Base-by-base conservation (phyloP, 53 echinoderm and acorn worm genomes). In the Pentamera pediparva region DNA sequence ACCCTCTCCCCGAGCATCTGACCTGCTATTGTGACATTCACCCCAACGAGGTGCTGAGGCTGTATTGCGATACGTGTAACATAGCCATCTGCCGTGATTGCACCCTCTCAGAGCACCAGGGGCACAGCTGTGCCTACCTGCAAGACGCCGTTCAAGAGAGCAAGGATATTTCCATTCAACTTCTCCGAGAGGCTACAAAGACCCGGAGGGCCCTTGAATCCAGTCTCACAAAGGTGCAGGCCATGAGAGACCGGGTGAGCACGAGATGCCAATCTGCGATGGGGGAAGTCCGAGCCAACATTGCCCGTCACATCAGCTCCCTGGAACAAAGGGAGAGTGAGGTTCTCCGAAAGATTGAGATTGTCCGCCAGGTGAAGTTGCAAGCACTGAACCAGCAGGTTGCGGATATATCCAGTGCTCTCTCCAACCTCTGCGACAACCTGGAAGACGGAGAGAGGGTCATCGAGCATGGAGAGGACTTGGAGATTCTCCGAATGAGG, bases 141-240 rank as follows among this genome's bases (percentile, higher is more conserved):
- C 98, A 98, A 50, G 91, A 98, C 81, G 98, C 98, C 40, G 88
- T 98, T 25, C 91, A 98, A 48, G 91, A 98, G 45, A 91, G 98
- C 59, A 91, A 91, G 54, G 80, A 81, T 8, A 84, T 98, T 49
- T 83, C 98, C 0, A 57, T 86, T 35, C 74, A 86, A 58, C 76
- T 98, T 56, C 89, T 98, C 29, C 62, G 83, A 43, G 98, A 98
- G 78, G 91, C 91, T 28, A 92, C 89, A 35, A 86, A 79, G 43
- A 88, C 86, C 32, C 80, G 86, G n/a, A 65, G 78, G 40, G 89
- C 92, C 36, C 74, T 98, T 50, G 86, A 98, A 69, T 89, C 89
- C 22, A 88, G 91, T 25, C 73, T 98, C 39, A 80, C 84, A 9
- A 78, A 73, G 64, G 85, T 91, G 7, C 89, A 92, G 30, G 78